Evolutionary conservation across 1,140 invertebrate species (phyloP), one percentile per base, ranked within the genome.

Genomic region (Choristoneura fumiferana): DNA sequence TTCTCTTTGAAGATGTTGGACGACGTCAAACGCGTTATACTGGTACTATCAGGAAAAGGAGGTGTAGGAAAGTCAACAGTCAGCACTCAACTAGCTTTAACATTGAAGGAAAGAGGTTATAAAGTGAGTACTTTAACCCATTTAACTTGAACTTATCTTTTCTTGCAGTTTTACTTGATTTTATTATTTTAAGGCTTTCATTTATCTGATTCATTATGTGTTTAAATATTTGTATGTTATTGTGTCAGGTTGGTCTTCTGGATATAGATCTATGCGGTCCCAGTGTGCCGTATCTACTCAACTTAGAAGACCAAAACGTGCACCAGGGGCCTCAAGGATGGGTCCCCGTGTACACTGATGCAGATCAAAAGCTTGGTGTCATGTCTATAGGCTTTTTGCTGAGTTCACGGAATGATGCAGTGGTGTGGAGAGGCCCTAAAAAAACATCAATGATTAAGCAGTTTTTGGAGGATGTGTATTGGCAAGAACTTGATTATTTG

Each of bases 21-120:
- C 49, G 89, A 92, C 56, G 95, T 96, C 0, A 95, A 95, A 80
- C 93, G 96, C 81, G 92, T 97, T 43, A 92, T 97, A 69, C 88
- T 97, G 62, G 92, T 98, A 10, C 88, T 99, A 34, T 99, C 97
- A 43, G 98, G 98, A 2, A 99, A 99, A 93, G 98, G 98, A 39
- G 98, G 98, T 43, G 98, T 99, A 45, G 98, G 98, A 8, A 99
- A 99, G 91, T 98, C 97, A 53, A 99, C 98, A 54, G 94, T 99
- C 0, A 95, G 96, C 76, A 94, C 94, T 12, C 96, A 98, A 80
- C 84, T 99, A 43, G 96, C 98, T 0, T 87, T 98, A 60, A 93
- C 94, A 13, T 88, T 98, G 12, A 94, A 94, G 82, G 92, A 95
- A 81, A 90, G 87, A 56, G 96, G 95, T 38, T 95, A 93, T 83